Evolutionary conservation across 2,888 invertebrate genomes (phyloP), one percentile per base, ranked within the genome.

Genomic region (Teinopalpus imperialis): DNA sequence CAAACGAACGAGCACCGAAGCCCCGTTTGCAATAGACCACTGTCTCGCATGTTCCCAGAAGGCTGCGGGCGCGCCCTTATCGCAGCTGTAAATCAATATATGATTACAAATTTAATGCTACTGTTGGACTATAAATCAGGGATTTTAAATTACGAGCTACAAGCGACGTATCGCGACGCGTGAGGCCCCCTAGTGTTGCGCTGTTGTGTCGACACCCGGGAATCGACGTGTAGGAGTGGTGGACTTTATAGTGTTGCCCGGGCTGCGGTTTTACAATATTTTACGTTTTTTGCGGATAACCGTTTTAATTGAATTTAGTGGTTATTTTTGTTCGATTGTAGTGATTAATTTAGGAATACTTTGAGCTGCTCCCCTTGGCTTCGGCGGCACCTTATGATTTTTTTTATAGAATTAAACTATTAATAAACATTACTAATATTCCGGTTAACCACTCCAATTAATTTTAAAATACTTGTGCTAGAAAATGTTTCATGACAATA

Each of bases 51-150:
- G 65, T 87, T 86, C 87, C 66, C 59, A 68, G 86, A 85, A 86
- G 75, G 69, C 80, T 71, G 74, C 79, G 65, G 75, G 78, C 69
- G 75, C 74, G 66, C 78, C 63, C 81, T 83, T 87, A 87, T 87
- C 87, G 81, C 56, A 50, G 74, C 74, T 80, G 83, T 88, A 88
- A 88, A 88, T 88, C 87, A 87, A 87, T 87, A 87, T 86, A 85
- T 86, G 86, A 88, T 87, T 87, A 88, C 87, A 88, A 87, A 87
- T 88, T 87, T 88, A 87, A 87, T 87, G 87, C 87, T 87, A 88
- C 87, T 80, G 87, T 87, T 86, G 81, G 70, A 70, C 78, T 78
- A 83, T 88, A 88, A 88, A 88, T 88, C 87, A 83, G 78, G 61
- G 69, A 81, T 85, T 86, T 85, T 83, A 85, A 87, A 85, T 87